These are phyloP conservation scores for Spisula subtruncata DNA, from an alignment of 2,888 invertebrate species.

Conservation along the genomic window DNA sequence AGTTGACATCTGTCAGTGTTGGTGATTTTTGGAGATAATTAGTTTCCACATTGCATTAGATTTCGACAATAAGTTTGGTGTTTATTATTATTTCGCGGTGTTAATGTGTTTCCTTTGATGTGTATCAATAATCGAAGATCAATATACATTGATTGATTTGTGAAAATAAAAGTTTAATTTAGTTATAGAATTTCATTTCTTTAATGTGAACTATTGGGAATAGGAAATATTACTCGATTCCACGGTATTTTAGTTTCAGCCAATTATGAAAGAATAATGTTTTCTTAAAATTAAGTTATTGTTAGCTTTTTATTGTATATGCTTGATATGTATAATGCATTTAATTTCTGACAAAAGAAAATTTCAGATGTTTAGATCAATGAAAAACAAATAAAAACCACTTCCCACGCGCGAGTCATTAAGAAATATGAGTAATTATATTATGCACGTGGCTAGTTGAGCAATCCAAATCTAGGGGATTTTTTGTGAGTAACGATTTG, in stretches of 20 bases:
- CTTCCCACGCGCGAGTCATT: constrained; percentile 9
- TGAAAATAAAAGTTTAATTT: constrained; percentile 17
- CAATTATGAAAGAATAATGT: background rate
- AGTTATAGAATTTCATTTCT: constrained; percentile 7
- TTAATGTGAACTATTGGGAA: background rate
- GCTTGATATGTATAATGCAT: background rate
- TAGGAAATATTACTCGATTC: background rate
- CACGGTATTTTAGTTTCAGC: constrained; percentile 10
- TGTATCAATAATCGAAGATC: constrained; percentile 18
- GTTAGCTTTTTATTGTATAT: background rate
- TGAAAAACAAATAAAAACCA: background rate
- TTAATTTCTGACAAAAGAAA: background rate
- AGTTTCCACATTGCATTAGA: constrained; percentile 13
- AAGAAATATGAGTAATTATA: background rate
- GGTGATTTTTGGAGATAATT: background rate
- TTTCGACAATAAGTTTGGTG: background rate
- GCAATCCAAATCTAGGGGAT: background rate
- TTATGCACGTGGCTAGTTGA: background rate
- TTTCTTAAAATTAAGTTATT: background rate
- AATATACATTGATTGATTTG: constrained; percentile 26
- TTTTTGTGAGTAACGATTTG: background rate
- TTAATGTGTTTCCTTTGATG: constrained; percentile 7
- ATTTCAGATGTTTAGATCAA: background rate
- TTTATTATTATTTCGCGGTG: background rate
- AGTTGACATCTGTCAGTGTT: constrained; percentile 14